Base-by-base conservation (phyloP, 2,113 vertebrate species). In the Grantiella picta region DNA sequence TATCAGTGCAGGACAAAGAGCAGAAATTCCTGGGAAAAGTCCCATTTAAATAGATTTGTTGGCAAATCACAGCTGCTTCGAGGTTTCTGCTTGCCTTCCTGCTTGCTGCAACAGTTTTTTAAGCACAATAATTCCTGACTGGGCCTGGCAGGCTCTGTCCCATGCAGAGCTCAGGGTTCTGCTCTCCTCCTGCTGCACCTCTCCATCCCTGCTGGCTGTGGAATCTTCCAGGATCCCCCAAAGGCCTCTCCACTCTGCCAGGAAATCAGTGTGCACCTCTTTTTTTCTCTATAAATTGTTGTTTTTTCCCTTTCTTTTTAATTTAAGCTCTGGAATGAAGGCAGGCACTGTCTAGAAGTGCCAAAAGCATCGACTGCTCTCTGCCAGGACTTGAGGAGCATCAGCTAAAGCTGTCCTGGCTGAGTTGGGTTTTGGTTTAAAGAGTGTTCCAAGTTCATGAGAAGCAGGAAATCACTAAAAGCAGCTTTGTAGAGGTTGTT, bases 191-290 rank as follows among this genome's bases (percentile, higher is more conserved):
- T 83, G 94, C 91, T 72, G 72, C 93, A 52, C 77, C 86, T 92
- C 82, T 31, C 90, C 38, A 76, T 79, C 90, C 93, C 90, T 94
- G 53, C 91, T 16, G 60, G 90, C 95, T 92, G 85, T 27, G 73
- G 90, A 91, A 18, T 92, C 89, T 96, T 85, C 86, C 94, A 97
- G 64, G n/a, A 92, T 94, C 72, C 86, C 94, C 94, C 82, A 94
- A 92, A 94, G 79, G 89, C 69, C 79, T 90, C 73, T 45, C 49
- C 44, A 7, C 89, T 73, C 94, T 85, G 91, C 60, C 89, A 95
- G 87, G 54, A 96, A 89, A 96, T 21, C 54, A 92, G 63, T 4
- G 47, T 95, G 77, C 72, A 49, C 87, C 85, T 88, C 85, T 78
- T 42, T 73, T 61, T 68, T 94, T 72, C 88, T 64, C n/a, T 47